Conservation (phyloP, 2,113 vertebrate genomes). For the Poeciliopsis retropinna region DNA sequence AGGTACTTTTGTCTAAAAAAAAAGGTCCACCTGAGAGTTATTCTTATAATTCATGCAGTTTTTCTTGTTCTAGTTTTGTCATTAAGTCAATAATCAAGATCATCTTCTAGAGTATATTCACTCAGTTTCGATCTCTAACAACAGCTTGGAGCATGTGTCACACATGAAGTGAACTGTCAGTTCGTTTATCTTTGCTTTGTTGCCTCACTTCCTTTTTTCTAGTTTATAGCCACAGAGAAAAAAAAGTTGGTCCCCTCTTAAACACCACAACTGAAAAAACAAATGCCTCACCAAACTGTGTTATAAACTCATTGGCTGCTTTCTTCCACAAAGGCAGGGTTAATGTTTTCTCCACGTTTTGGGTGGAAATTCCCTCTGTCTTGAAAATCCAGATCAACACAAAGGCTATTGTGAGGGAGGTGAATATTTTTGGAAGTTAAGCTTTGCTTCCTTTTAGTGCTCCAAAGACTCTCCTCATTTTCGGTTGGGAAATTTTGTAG, state of each 20-base stretch:
- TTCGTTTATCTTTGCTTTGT: not conserved
- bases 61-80: not conserved
- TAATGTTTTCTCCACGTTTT: constrained; percentile 3
- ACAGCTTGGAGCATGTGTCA: not conserved
- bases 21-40: no score
- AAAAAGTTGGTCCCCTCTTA: not conserved
- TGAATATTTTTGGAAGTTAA: constrained; percentile 24
- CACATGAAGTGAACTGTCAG: not conserved
- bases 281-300: not conserved
- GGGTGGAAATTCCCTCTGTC: not conserved
- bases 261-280: not conserved
- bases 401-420: constrained; percentile 3
- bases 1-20: no score
- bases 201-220: constrained; percentile 1
- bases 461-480: constrained; percentile 41
- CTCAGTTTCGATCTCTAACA: not conserved
- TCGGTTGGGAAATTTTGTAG: constrained; percentile 42
- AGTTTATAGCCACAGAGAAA: not conserved
- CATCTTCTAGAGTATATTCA: not conserved
- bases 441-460: constrained; percentile 18
- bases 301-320: constrained; percentile 13
- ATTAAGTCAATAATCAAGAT: not conserved
- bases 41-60: no score
- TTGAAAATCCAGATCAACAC: constrained; percentile 12
- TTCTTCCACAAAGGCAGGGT: constrained; percentile 45